Evolutionary conservation across 2,113 vertebrate species (phyloP), one percentile per base, ranked within the genome.

Genomic region (Elgaria multicarinata): DNA sequence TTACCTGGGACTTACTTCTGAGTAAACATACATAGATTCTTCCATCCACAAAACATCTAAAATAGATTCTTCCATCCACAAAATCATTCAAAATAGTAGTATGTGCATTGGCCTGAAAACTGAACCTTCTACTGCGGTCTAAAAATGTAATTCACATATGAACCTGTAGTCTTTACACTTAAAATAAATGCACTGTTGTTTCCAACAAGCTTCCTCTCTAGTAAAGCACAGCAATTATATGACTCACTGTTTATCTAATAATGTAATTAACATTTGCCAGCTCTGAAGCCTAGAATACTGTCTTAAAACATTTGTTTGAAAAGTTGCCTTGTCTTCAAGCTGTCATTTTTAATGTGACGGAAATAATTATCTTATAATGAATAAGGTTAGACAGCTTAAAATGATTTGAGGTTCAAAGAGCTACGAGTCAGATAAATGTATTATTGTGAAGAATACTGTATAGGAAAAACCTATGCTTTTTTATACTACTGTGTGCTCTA

Each of bases 291-390:
- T 97, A 94, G 96, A 97, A 95, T 93, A 95, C 95, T 96, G 95
- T 96, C 96, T 97, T 97, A 96, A 97, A 97, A 96, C 95, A 97
- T 97, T 97, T 97, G 94, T 94, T 97, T 97, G 96, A 97, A 96
- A 97, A 96, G 96, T 94, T 95, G 96, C 96, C 94, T 94, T 96
- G 96, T 96, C 96, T 97, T 95, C 95, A 95, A 97, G 94, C 96
- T 97, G 97, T 97, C 97, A 96, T 97, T 96, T 97, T 96, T 96
- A 97, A 92, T 91, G 93, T 96, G 96, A 95, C 96, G 96, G 96
- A 97, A 97, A 97, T 97, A 97, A 97, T 97, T 97, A 97, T 93
- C 92, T 91, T n/a, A n/a, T n/a, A n/a, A n/a, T 94, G 95, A 97
- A 97, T 95, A 94, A 96, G 95, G 89, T 93, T 96, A 95, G 96